Evolutionary conservation across 1,140 invertebrate genomes (phyloP), one percentile per base, ranked within the genome.

Genomic region (Drosophila saltans): DNA sequence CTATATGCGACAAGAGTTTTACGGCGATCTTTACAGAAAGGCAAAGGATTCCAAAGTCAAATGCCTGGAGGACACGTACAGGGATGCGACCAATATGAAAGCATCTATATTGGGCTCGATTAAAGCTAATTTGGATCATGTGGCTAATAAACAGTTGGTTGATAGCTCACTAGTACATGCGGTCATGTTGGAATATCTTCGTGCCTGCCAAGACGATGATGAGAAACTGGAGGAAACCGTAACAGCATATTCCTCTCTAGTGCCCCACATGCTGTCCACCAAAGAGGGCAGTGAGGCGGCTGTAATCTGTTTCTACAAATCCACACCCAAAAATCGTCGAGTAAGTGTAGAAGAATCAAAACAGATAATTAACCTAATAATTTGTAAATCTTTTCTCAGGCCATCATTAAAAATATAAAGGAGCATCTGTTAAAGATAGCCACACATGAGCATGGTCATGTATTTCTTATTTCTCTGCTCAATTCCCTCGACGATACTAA

Each of bases 401-500:
- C 93, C 40, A 94, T 96, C 8, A 94, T 95, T 61, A 99, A 98
- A 94, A 93, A 95, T 52, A 94, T 99, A 3, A 98, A 98, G 92
- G 96, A 96, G 56, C 95, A 98, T 92, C 94, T 98, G 2, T 93
- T 95, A 9, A 95, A 97, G 71, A 94, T 98, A 8, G 95, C 95
- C 24, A 95, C 94, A 40, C 97, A 98, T 74, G 97, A 99, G 92
- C 95, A 97, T 84, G 97, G 97, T 0, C 96, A 98, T 91, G 92
- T 97, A 21, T 94, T 97, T 7, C 91, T 99, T 36, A 93, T 98
- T 64, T 95, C 97, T 1, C 93, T 99, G 56, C 95, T 99, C 74
- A 98, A 99, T 91, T 94, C 94, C n/a, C 95, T 98, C 1, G 98
- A 99, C 92, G 98, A 99, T 82, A 99, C 98, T 2, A 96, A 97